Evolutionary conservation across 2,113 vertebrate genomes (phyloP).

Genomic region (Todiramphus chloris): DNA sequence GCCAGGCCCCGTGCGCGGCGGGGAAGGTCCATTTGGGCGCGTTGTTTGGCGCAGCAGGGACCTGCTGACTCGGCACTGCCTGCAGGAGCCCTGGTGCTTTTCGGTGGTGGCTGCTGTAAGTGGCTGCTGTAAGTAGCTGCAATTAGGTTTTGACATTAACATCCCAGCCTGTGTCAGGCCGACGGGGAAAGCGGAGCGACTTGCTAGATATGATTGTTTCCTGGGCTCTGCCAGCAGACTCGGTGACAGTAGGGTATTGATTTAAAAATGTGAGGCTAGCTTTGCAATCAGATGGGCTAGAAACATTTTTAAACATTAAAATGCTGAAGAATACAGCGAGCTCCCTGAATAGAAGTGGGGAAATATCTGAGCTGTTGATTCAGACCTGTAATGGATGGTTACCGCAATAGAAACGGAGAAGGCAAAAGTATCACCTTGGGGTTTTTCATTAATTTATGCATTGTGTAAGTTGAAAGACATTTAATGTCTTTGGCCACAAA

Average conservation of each 20-base stretch:
- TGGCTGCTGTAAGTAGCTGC: not conserved
- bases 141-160: not conserved
- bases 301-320: not conserved
- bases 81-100: not conserved
- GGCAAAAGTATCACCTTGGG: not conserved
- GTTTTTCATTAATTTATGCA: not conserved
- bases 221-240: not conserved
- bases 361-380: not conserved
- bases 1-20: rapidly evolving
- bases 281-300: not conserved
- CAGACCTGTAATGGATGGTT: not conserved
- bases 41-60: not conserved
- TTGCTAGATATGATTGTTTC: not conserved
- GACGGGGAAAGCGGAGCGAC: not conserved
- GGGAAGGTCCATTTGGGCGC: not conserved
- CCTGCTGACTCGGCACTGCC: not conserved
- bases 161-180: not conserved
- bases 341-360: not conserved
- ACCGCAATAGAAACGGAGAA: not conserved
- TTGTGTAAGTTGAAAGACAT: not conserved
- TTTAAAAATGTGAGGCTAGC: not conserved
- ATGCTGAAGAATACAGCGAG: not conserved
- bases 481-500: not conserved
- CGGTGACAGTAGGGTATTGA: not conserved
- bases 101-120: not conserved